Conservation (phyloP, 2,888 invertebrate species). For the Boloria euphrosyne region DNA sequence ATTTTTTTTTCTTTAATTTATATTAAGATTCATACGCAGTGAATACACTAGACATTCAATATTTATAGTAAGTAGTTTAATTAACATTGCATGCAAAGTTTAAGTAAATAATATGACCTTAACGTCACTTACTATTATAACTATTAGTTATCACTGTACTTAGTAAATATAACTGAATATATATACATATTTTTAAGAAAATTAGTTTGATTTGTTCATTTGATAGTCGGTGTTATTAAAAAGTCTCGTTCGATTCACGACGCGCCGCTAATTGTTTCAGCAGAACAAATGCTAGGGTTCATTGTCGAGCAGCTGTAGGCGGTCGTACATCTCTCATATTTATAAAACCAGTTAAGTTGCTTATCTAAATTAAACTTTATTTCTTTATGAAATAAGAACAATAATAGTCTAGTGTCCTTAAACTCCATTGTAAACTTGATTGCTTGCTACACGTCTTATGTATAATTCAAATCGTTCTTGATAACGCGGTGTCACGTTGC, state of each 20-base stretch:
- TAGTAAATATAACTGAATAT: too few relatives aligned
- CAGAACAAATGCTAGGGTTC: slow-evolving; percentile 77
- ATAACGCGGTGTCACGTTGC: slow-evolving; percentile 41
- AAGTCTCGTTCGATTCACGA: slow-evolving; percentile 58
- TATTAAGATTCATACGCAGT: background rate
- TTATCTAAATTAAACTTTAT: slow-evolving; percentile 11
- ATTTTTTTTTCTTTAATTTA: background rate
- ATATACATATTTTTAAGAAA: too few relatives aligned
- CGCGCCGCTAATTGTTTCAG: slow-evolving; percentile 74
- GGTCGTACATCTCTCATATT: slow-evolving; percentile 17
- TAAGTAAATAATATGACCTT: slow-evolving; percentile 34
- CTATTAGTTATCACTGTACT: too few relatives aligned
- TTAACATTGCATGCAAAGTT: background rate
- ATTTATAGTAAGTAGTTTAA: too few relatives aligned
- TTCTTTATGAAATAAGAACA: slow-evolving; percentile 4
- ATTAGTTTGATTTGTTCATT: slow-evolving; percentile 11
- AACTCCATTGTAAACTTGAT: slow-evolving; percentile 1
- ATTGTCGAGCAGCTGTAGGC: slow-evolving; percentile 66
- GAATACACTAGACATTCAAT: too few relatives aligned
- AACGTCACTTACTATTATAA: slow-evolving; percentile 1
- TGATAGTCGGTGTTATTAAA: slow-evolving; percentile 24
- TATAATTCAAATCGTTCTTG: slow-evolving; percentile 30
- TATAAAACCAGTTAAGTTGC: slow-evolving; percentile 12
- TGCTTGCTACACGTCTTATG: slow-evolving; percentile 18
- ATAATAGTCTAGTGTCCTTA: slow-evolving; percentile 3